Percentiles rank a stretch among this genome's conserved stretches.
Evolutionary conservation across 2,888 invertebrate species (phyloP).

Genomic region (Ferrisia virgata): DNA sequence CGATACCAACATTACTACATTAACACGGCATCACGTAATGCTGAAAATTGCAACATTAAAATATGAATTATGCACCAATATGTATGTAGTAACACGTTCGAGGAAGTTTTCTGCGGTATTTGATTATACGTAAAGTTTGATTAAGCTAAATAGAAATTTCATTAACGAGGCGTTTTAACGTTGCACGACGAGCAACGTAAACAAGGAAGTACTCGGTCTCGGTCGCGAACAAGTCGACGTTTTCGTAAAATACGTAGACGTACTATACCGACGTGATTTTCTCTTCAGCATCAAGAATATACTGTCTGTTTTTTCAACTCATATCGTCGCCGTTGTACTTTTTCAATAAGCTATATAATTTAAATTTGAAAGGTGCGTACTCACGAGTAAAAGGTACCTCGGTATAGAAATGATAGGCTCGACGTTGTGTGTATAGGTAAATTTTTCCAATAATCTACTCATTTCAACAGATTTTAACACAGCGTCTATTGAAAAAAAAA

Average conservation of each 20-base stretch:
- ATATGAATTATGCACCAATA: not conserved
- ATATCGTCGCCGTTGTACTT: no score
- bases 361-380: conserved; percentile 17
- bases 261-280: not conserved
- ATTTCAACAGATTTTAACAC: not conserved
- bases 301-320: not conserved
- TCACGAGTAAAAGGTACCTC: not conserved
- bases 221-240: not conserved
- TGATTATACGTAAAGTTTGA: conserved; percentile 16
- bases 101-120: not conserved
- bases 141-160: conserved; percentile 26
- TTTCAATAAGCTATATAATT: conserved; percentile 24
- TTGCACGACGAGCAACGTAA: conserved; percentile 7
- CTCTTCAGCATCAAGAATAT: not conserved
- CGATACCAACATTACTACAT: no score
- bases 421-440: not conserved
- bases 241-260: not conserved
- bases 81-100: not conserved
- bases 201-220: not conserved
- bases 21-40: not conserved
- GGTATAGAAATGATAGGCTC: not conserved
- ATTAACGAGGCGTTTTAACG: conserved; percentile 13
- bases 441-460: conserved; percentile 4
- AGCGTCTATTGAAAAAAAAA: no score
- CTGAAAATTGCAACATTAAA: not conserved